Conservation (phyloP, 2,888 invertebrate species). For the Megastigmus dorsalis region DNA sequence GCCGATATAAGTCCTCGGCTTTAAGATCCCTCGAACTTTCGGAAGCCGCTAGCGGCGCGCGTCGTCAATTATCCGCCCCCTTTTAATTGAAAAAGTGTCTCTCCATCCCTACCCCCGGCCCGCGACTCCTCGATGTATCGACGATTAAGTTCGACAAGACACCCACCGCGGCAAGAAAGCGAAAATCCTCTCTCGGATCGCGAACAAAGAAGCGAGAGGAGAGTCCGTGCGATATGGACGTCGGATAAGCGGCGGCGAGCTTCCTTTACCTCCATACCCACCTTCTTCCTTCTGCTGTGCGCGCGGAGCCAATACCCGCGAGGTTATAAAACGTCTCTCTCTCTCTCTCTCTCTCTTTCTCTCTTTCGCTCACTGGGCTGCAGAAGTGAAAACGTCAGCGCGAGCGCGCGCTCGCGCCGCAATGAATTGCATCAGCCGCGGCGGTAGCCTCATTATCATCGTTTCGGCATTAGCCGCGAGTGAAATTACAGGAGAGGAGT, state of each 20-base stretch:
- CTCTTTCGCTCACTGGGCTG: not conserved
- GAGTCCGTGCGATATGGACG: not conserved
- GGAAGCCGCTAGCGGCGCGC: too few species aligned
- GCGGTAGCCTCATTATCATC: conserved; percentile 45
- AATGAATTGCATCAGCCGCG: conserved; percentile 29
- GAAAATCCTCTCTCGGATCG: too few species aligned
- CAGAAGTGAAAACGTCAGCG: conserved; percentile 42
- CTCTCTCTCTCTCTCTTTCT: not conserved
- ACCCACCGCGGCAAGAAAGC: conserved; percentile 23
- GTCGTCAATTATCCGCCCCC: conserved; percentile 19
- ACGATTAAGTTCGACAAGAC: conserved; percentile 41
- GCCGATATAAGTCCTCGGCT: too few species aligned
- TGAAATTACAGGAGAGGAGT: conserved; percentile 28
- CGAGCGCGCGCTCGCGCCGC: too few species aligned
- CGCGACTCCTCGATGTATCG: conserved; percentile 5
- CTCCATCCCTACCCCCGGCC: not conserved
- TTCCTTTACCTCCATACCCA: not conserved
- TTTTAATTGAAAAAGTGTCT: conserved; percentile 33
- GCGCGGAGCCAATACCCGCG: not conserved
- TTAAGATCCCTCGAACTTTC: too few species aligned
- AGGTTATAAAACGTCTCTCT: not conserved
- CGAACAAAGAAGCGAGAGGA: conserved; percentile 4
- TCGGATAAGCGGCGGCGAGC: conserved; percentile 27
- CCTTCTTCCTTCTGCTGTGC: not conserved
- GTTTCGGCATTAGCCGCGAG: conserved; percentile 41